Conservation (phyloP, 2,888 invertebrate species). For the Deroplatys truncata region DNA sequence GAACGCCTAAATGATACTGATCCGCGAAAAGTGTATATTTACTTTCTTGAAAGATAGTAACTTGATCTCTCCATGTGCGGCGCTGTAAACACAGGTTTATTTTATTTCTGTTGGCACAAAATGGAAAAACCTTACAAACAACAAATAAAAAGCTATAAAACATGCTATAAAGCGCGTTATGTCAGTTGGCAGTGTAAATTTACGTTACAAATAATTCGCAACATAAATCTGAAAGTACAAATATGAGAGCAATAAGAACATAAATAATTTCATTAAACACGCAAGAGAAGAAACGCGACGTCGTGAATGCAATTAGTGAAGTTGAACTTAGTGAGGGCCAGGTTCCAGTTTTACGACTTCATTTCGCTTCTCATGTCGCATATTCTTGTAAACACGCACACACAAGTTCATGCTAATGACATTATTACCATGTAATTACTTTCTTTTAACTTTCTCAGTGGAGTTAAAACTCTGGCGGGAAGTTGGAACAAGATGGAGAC, state of each 20-base stretch:
- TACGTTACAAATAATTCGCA: neutral
- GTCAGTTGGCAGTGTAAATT: no score
- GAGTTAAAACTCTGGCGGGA: neutral
- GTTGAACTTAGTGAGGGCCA: neutral
- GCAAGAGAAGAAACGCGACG: neutral
- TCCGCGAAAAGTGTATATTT: no score
- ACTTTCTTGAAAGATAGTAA: no score
- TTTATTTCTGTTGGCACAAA: no score
- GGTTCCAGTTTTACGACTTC: neutral
- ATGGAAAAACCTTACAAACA: no score
- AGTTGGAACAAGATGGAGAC: neutral
- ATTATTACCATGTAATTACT: neutral
- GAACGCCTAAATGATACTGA: no score
- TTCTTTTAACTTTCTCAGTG: neutral
- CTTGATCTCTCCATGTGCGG: no score
- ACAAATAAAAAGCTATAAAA: no score
- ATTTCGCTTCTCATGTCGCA: neutral
- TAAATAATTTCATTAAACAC: neutral
- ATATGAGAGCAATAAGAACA: neutral
- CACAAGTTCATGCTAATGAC: neutral
- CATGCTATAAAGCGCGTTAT: no score
- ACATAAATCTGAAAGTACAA: neutral
- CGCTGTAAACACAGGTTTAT: no score
- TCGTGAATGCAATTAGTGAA: neutral
- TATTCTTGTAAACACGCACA: neutral